phyloP scores from a whole-genome alignment of 1,140 invertebrate species.

The Pogonus chalceus region DNA sequence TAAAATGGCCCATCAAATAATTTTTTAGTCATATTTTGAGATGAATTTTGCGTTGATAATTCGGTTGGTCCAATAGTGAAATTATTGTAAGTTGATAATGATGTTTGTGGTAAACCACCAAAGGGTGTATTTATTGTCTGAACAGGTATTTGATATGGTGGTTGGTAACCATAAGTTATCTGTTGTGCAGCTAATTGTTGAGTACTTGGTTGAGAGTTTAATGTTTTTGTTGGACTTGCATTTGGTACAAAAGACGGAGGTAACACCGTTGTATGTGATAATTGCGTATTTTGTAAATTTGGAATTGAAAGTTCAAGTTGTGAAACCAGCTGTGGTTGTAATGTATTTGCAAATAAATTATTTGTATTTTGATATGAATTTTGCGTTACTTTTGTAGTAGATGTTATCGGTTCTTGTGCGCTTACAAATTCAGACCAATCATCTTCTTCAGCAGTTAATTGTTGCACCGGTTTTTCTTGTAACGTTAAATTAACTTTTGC shows the following conservation, averaged over 20 bases:
- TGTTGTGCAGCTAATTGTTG: background rate
- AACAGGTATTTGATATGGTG: slow-evolving; percentile 3
- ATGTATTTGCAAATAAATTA: background rate
- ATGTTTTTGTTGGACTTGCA: background rate
- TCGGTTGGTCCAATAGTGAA: background rate
- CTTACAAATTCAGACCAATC: slow-evolving; percentile 34
- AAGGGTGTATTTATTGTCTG: slow-evolving; percentile 1
- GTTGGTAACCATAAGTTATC: background rate
- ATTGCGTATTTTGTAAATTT: background rate
- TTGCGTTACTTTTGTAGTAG: background rate
- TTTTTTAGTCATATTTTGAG: background rate
- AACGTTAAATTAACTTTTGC: background rate
- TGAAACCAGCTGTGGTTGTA: background rate
- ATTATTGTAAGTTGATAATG: background rate
- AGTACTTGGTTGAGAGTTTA: background rate
- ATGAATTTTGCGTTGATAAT: background rate
- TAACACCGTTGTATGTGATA: background rate
- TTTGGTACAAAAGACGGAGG: background rate
- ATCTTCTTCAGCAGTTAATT: slow-evolving; percentile 23
- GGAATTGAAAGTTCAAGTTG: background rate
- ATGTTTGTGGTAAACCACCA: background rate
- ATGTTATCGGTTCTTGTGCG: slow-evolving; percentile 10
- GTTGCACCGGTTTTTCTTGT: background rate
- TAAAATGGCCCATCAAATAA: background rate
- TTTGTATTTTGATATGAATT: background rate